Evolutionary conservation across 2,888 invertebrate species (phyloP), one percentile per base, ranked within the genome.

Genomic region (Acronicta alni): DNA sequence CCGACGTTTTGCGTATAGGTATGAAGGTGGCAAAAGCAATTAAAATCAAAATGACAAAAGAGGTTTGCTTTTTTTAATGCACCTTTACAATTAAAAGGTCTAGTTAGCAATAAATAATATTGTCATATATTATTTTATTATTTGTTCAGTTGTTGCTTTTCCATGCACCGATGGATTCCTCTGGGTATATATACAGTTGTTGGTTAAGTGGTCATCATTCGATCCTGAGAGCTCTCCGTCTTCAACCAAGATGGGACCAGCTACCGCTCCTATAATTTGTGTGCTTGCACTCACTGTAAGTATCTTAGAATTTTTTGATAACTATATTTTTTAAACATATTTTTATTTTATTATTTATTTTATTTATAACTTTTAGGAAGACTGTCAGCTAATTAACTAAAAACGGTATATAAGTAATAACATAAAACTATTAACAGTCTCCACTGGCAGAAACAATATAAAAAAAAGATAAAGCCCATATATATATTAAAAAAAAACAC

Each of bases 261-360:
- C 5, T 10, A 60, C 53, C 20, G 4, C 41, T 41, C 0, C n/a
- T n/a, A n/a, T 41, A 0, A 7, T 60, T 0, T 44, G 30, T 0
- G 3, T 65, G 18, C 41, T 23, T 9, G n/a, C n/a, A 0, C 14
- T 67, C 14, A 18, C 5, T 2, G 66, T 67, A 45, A 67, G 66
- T 62, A 4, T 17, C 8, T 14, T 4, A 9, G 15, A 20, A 26
- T 10, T 17, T n/a, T 26, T 15, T 20, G n/a, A n/a, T n/a, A n/a
- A n/a, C n/a, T 16, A 7, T 32, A 16, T 0, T 23, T 4, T 23
- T 20, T 5, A 4, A 20, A 20, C 5, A 20, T 4, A 5, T 20
- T 4, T 20, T 20, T 20, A 20, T 2, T 20, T 20, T 20, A 20
- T 4, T 4, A 20, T 20, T 20, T 4, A 20, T n/a, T n/a, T n/a